These are phyloP conservation scores for Drosophila tsacasi DNA, from an alignment of 1,140 invertebrate genomes.

Conservation along the genomic window DNA sequence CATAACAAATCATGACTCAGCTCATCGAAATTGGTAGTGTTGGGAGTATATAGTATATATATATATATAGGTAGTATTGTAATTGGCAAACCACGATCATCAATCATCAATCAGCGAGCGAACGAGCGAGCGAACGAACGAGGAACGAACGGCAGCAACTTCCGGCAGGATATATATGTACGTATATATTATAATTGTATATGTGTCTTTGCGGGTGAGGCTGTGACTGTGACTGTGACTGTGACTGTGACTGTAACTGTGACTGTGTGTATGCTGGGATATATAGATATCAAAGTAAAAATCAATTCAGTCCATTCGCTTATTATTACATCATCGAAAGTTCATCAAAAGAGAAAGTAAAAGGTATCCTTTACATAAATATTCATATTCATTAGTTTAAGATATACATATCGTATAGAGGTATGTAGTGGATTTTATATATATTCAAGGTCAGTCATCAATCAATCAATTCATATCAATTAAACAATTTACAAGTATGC, in stretches of 20 bases:
- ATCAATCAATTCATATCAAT: slow-evolving; percentile 68
- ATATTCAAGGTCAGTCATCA: slow-evolving; percentile 61
- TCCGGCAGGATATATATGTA: slow-evolving; percentile 56
- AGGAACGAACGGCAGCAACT: slow-evolving; percentile 72
- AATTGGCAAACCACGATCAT: slow-evolving; percentile 82
- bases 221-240: slow-evolving; percentile 26
- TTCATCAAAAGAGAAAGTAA: slow-evolving; percentile 74
- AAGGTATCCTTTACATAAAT: slow-evolving; percentile 63
- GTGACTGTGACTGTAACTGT: slow-evolving; percentile 30
- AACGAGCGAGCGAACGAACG: slow-evolving; percentile 70
- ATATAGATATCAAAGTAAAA: slow-evolving; percentile 79
- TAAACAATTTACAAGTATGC: slow-evolving; percentile 67
- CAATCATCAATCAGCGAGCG: slow-evolving; percentile 76
- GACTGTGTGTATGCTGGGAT: slow-evolving; percentile 47
- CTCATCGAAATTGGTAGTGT: slow-evolving; percentile 60
- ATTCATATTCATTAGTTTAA: slow-evolving; percentile 77
- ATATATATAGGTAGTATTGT: slow-evolving; percentile 57
- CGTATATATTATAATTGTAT: slow-evolving; percentile 54
- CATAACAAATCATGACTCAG: slow-evolving; percentile 81
- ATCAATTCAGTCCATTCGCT: slow-evolving; percentile 81
- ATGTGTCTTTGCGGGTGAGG: slow-evolving; percentile 33
- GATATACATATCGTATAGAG: slow-evolving; percentile 55
- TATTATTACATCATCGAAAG: slow-evolving; percentile 81
- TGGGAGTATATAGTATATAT: slow-evolving; percentile 49
- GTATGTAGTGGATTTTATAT: slow-evolving; percentile 55